Evolutionary conservation across 2,797 vertebrate genomes (phyloP).

Genomic region (Streptopelia turtur): DNA sequence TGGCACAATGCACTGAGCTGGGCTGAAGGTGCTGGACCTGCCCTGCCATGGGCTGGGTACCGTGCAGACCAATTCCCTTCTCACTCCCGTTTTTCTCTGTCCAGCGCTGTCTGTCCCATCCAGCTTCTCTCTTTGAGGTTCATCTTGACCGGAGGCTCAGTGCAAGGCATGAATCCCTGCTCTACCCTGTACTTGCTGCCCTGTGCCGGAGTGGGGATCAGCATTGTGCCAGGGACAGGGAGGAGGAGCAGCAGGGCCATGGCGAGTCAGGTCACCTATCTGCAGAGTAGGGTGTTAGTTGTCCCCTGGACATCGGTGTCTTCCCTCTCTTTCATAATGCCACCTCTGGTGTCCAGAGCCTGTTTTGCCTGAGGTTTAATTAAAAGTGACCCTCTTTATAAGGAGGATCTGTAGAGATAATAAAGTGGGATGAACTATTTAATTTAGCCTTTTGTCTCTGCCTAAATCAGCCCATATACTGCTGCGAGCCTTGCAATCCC

Average conservation of each 20-base stretch:
- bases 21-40: neutral
- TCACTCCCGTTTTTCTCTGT: neutral
- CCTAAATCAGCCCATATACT: neutral
- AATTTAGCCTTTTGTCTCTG: neutral
- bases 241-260: neutral
- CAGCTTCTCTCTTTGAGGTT: neutral
- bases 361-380: neutral
- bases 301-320: neutral
- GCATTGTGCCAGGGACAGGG: neutral
- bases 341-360: neutral
- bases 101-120: neutral
- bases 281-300: neutral
- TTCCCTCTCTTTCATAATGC: neutral
- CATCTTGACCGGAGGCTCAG: neutral
- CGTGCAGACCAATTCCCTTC: neutral
- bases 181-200: neutral
- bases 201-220: neutral
- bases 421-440: conserved; percentile 28
- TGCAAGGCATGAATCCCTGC: neutral
- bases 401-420: neutral
- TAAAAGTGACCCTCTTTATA: neutral
- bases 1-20: neutral
- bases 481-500: neutral
- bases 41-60: neutral
- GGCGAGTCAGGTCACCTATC: neutral